Base-by-base conservation (phyloP, 2,888 invertebrate genomes). In the Nemapogon koenigi region DNA sequence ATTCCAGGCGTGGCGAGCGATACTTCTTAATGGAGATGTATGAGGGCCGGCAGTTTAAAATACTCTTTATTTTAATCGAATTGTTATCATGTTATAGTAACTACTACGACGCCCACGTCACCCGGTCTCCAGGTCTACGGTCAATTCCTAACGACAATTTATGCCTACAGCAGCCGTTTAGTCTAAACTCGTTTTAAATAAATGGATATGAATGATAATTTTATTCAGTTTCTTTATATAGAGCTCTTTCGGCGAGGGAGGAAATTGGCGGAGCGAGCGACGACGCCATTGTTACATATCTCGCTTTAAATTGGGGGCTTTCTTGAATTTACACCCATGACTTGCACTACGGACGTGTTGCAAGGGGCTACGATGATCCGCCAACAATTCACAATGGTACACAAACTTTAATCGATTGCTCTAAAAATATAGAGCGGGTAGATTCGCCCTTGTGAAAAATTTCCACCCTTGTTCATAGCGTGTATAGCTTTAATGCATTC, bases 241-340 rank as follows among this genome's bases (percentile, higher is more conserved):
- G 58, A 62, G 57, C 59, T 59, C 61, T 58, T 60, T 63, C 49
- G 55, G 55, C 55, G 62, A 57, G 65, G 69, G 68, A 66, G 75
- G 70, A 70, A 75, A 75, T 76, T 71, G 73, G 71, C 69, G 68
- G 61, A 65, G 65, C 70, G 54, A 59, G 63, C 41, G 40, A 57
- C 58, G 64, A 57, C 58, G 64, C 70, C 63, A 70, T 73, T 75
- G 75, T 73, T 72, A 73, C 65, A 69, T 64, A 66, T 73, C 70
- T 66, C 70, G 61, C 61, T 73, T 75, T 71, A 73, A 78, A 75
- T 73, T 72, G 71, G 71, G 76, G 70, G 67, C 68, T 72, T 76
- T 72, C 73, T 76, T 72, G 66, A 72, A 75, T 75, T 75, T 70
- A 69, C 72, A 71, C 68, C 69, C 68, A 66, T 75, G 73, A 73